These are phyloP conservation scores for Apodemus agrarius DNA, from an alignment of 2,797 vertebrate genomes.

Conservation along the genomic window DNA sequence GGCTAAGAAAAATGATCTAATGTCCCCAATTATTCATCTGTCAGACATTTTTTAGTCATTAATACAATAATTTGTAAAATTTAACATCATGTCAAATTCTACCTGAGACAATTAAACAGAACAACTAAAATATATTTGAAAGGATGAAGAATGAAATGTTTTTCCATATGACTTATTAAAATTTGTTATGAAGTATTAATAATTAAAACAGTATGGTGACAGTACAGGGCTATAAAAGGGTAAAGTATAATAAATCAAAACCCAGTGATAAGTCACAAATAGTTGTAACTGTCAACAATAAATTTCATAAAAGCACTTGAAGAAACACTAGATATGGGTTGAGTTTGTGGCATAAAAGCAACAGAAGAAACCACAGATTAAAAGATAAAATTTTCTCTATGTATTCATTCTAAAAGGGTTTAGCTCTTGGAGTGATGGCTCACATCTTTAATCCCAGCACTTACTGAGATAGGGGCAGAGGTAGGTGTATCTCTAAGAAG, in stretches of 20 bases:
- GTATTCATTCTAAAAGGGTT: slow-evolving; percentile 2
- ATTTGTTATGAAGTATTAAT: not conserved
- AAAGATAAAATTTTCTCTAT: not conserved
- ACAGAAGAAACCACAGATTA: not conserved
- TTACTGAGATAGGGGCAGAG: not conserved
- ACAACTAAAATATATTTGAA: slow-evolving; percentile 50
- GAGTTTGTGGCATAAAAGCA: slow-evolving; percentile 34
- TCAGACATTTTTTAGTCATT: not conserved
- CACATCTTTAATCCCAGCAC: not conserved
- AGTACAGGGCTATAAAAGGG: not conserved
- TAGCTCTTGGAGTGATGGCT: not conserved
- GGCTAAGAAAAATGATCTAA: slow-evolving; percentile 27
- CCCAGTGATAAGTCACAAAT: slow-evolving; percentile 22
- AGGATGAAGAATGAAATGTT: slow-evolving; percentile 37
- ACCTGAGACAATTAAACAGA: slow-evolving; percentile 47
- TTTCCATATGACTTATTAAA: slow-evolving; percentile 8
- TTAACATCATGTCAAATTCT: slow-evolving; percentile 21
- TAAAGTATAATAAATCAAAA: slow-evolving; percentile 11
- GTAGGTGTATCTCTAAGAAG: not conserved
- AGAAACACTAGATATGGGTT: not conserved
- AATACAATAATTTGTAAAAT: slow-evolving; percentile 31
- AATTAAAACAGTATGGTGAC: slow-evolving; percentile 33
- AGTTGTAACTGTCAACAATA: slow-evolving; percentile 39
- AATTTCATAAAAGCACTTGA: slow-evolving; percentile 30
- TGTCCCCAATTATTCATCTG: not conserved